Evolutionary conservation across 2,113 vertebrate species (phyloP), one percentile per base, ranked within the genome.

Genomic region (Pseudopipra pipra): DNA sequence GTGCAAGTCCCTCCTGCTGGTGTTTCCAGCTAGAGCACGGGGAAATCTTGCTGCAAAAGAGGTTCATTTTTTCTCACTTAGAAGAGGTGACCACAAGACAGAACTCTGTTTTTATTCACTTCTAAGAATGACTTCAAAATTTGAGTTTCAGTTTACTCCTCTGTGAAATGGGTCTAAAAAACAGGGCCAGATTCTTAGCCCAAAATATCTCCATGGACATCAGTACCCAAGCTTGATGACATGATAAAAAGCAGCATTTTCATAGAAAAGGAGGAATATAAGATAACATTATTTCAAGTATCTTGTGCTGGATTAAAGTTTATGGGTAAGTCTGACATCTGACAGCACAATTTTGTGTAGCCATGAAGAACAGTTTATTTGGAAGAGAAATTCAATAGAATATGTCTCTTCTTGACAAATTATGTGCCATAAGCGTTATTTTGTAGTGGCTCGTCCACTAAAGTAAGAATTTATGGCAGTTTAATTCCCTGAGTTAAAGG

Each of bases 401-500:
- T 80, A 66, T 22, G 39, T 77, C 73, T 96, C 80, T 68, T 89
- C 74, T 90, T 82, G 49, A 95, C 44, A 54, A 96, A 72, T 88
- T 79, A 54, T 30, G 58, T 85, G 67, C 67, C 77, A 75, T n/a
- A 58, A 96, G 58, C 33, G n/a, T 87, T 95, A 79, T 93, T 93
- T 88, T 91, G 43, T 90, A 79, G 92, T 89, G 65, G 37, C 55
- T 96, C 27, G 96, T 90, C 56, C 74, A 91, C 87, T 96, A 84
- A 96, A 96, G 87, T 54, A 96, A 96, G 97, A 96, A 92, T 81
- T 90, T 93, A 92, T 46, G 61, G 73, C 81, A 96, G 55, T 85
- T 97, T 96, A 96, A 96, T 94, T 98, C 91, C 87, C 89, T 39
- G 81, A 96, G 95, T 97, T 94, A 92, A 86, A 92, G 74, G 78